These are phyloP conservation scores for Nephila pilipes DNA, from an alignment of 1,140 invertebrate species.

Conservation along the genomic window DNA sequence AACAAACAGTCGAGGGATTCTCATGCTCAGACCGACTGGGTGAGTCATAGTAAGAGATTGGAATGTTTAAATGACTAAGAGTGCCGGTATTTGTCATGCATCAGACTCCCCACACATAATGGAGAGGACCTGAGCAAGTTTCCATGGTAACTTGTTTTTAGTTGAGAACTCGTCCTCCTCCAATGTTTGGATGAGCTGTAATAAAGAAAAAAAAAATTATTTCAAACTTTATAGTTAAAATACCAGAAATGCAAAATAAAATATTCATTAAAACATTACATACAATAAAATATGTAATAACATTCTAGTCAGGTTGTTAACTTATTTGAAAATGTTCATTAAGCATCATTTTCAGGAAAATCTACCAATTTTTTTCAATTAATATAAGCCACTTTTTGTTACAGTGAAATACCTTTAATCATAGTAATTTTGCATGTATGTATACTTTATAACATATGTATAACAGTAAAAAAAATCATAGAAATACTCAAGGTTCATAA, in stretches of 20 bases:
- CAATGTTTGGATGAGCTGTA: conserved; percentile 93
- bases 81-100: conserved; percentile 62
- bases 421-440: no score
- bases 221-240: background rate
- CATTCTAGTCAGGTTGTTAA: no score
- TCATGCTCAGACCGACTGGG: background rate
- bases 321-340: no score
- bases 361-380: no score
- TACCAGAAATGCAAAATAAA: background rate
- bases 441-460: no score
- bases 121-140: conserved; percentile 96
- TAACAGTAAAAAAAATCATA: no score
- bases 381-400: no score
- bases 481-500: no score
- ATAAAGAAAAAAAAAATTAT: conserved; percentile 59
- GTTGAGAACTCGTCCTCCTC: conserved; percentile 99
- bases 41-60: conserved; percentile 32
- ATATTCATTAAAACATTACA: no score
- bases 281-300: no score
- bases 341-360: no score
- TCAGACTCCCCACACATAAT: conserved; percentile 87
- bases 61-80: conserved; percentile 72
- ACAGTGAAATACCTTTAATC: no score
- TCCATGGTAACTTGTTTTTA: conserved; percentile 96
- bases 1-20: background rate